Percentiles rank a stretch among this genome's conserved stretches.
Evolutionary conservation across 2,888 invertebrate genomes (phyloP).

Genomic region (Latrodectus hesperus): DNA sequence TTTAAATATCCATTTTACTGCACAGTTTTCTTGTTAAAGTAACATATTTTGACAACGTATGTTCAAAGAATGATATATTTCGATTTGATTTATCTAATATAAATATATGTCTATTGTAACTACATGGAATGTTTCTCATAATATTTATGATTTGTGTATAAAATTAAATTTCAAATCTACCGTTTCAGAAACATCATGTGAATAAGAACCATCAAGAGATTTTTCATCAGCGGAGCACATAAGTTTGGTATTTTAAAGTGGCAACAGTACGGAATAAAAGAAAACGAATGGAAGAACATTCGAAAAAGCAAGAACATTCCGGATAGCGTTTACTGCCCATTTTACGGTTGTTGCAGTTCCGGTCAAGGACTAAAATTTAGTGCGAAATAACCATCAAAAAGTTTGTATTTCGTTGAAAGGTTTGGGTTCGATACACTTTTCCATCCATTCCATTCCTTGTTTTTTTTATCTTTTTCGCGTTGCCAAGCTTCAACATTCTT

Average conservation of each 20-base stretch:
- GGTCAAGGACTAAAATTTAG: conserved; percentile 48
- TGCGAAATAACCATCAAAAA: conserved; percentile 49
- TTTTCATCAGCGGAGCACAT: too few species aligned
- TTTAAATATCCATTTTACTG: too few species aligned
- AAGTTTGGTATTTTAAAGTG: neutral
- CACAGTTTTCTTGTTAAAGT: too few species aligned
- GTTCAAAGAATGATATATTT: too few species aligned
- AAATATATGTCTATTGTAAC: too few species aligned
- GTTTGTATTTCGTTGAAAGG: conserved; percentile 50
- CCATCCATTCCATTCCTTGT: neutral
- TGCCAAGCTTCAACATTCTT: neutral
- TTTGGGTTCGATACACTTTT: conserved; percentile 10
- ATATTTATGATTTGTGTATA: too few species aligned
- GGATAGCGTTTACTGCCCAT: conserved; percentile 34
- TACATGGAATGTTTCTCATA: too few species aligned
- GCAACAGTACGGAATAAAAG: neutral
- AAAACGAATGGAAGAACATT: conserved; percentile 9
- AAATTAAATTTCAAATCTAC: too few species aligned
- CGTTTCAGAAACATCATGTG: too few species aligned
- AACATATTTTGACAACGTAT: too few species aligned
- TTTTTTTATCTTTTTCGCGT: neutral
- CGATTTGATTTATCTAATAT: too few species aligned
- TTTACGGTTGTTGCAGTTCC: conserved; percentile 26
- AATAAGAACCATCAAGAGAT: too few species aligned
- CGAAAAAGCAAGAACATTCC: conserved; percentile 22